Evolutionary conservation across 2,888 invertebrate genomes (phyloP), one percentile per base, ranked within the genome.

Genomic region (Andrena camellia): DNA sequence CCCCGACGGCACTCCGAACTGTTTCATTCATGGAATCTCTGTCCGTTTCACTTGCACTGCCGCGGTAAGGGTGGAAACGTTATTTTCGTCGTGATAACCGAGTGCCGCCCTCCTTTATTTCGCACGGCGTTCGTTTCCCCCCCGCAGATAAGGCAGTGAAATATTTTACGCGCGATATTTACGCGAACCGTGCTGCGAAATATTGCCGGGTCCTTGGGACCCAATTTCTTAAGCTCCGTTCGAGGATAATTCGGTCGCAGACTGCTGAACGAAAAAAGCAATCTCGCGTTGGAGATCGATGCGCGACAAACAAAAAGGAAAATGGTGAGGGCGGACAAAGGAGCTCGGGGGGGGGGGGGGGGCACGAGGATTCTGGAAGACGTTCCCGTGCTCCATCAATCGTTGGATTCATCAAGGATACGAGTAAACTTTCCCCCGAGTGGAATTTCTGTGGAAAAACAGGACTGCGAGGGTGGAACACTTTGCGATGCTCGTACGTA

Each of bases 221-320:
- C 26, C 7, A 10, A 23, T 13, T 26, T 1, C 23, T 57, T 33
- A 57, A 77, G 64, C 72, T 13, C 48, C 13, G 13, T 48, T 23
- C 1, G 10, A 3, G 76, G 52, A 26, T 5, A 42, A 33, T 6
- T 35, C 23, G 31, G 60, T n/a, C n/a, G n/a, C n/a, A 7, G 31
- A 1, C 20, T 20, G 23, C 20, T 20, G 20, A 23, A 57, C 42
- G 74, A 71, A 71, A 66, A 66, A 52, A 71, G 50, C 48, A 60
- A 52, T 63, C 48, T 71, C 71, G 26, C 17, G 60, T 48, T 17
- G 52, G 20, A 71, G 71, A 71, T 63, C 62, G 62, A 64, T 72
- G 59, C 17, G 31, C 52, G 13, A 23, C 23, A 31, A 7, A 17
- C 13, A 68, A 54, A 72, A 7, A 62, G 33, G 20, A 62, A 33